A percentile compares a stretch with the other conserved stretches of the same genome.
These are phyloP conservation scores for Aythya baeri DNA, from an alignment of 2,113 vertebrate species.

Conservation along the genomic window DNA sequence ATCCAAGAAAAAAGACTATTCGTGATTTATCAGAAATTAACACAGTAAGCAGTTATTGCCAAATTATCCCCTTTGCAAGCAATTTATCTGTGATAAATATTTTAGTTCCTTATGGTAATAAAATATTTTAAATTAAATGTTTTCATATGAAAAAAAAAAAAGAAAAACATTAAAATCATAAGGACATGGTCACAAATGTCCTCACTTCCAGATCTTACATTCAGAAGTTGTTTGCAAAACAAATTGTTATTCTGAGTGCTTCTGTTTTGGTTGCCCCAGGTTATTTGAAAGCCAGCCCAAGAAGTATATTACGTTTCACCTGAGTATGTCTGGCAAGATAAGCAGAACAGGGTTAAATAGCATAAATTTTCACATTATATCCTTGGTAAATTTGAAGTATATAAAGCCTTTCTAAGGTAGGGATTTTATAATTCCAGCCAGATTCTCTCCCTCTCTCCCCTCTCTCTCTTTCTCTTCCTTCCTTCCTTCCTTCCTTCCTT, in stretches of 20 bases:
- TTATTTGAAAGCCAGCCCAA: neutral
- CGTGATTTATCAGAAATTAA: neutral
- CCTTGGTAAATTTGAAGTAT: neutral
- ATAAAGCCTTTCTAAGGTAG: neutral
- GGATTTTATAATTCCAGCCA: neutral
- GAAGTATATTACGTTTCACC: neutral
- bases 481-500: too few species aligned
- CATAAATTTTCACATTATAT: neutral
- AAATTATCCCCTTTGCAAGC: neutral
- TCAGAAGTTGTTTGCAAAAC: neutral
- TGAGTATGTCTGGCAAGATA: neutral
- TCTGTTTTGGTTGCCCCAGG: neutral
- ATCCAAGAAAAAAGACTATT: neutral
- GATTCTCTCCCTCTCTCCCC: neutral
- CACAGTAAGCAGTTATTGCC: neutral
- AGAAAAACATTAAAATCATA: neutral
- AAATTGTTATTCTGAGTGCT: neutral
- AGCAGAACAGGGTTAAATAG: neutral
- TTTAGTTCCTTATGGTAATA: neutral
- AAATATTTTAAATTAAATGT: neutral
- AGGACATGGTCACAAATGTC: accelerated
- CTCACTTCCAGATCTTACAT: neutral
- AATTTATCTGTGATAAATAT: neutral
- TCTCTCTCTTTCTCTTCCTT: too few species aligned
- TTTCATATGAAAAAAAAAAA: neutral